A percentile compares a stretch with the other conserved stretches of the same genome.
phyloP scores from a whole-genome alignment of 1,140 invertebrate species.

The Kradibia gibbosae region DNA sequence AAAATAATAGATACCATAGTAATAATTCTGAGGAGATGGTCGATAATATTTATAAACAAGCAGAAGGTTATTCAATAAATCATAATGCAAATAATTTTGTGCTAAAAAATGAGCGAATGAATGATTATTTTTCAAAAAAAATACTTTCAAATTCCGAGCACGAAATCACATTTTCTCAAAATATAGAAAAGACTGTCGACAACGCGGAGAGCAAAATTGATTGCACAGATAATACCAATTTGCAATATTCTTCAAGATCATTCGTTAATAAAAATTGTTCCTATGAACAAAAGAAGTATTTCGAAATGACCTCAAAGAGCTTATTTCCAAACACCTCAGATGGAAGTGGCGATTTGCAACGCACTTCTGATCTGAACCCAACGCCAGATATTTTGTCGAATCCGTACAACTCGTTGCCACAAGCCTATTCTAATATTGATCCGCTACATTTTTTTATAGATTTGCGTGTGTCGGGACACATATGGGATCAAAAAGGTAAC shows the following conservation, averaged over 20 bases:
- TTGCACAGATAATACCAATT: not conserved
- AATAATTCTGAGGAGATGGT: not conserved
- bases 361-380: not conserved
- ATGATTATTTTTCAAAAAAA: not conserved
- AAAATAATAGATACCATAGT: not conserved
- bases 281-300: not conserved
- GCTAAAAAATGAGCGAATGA: not conserved
- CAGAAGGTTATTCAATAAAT: not conserved
- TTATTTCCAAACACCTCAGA: not conserved
- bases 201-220: not conserved
- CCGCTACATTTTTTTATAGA: constrained; percentile 88
- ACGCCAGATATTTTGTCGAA: constrained; percentile 62
- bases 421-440: constrained; percentile 80
- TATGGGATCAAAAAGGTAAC: constrained; percentile 80
- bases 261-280: not conserved
- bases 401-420: constrained; percentile 80
- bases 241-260: not conserved
- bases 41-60: not conserved
- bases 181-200: not conserved
- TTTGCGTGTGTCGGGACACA: constrained; percentile 84
- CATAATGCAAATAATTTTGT: not conserved
- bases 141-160: not conserved
- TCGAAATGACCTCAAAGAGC: not conserved
- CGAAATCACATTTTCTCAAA: not conserved
- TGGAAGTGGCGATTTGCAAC: not conserved